Evolutionary conservation across 2,888 invertebrate genomes (phyloP), one percentile per base, ranked within the genome.

Genomic region (Amphipyra tragopoginis): DNA sequence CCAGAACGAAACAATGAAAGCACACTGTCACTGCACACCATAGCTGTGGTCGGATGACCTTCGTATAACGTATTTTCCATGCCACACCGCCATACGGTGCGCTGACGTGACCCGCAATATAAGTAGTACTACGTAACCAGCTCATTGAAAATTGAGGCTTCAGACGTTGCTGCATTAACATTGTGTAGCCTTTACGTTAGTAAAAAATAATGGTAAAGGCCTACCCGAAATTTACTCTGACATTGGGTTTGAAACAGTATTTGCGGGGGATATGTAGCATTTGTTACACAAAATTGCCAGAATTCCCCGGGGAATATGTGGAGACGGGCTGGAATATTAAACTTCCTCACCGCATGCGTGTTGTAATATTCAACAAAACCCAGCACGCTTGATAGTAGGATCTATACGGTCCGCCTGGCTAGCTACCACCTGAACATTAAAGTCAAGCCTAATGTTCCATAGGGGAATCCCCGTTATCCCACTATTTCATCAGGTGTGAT

Each of bases 121-220:
- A 81, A 83, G 70, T 65, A 58, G 45, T 61, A 65, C 60, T 65
- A 65, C 64, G 75, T 59, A 66, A 74, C 67, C 51, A 61, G 64
- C 75, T 85, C 86, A 83, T 86, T 86, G 83, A 84, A 84, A 84
- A 87, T 86, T 84, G 77, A 85, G 77, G 81, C 77, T 79, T 73
- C 75, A 69, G 65, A 47, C 65, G 65, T 42, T 44, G 29, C 34
- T 43, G 56, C 47, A 68, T 75, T 60, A 73, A 74, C 49, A 63
- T 69, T 71, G 60, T 45, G 75, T 43, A 45, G 34, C 15, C 40
- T 29, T 43, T 58, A 21, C 33, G 48, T 21, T 9, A 14, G 64
- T 8, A 52, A 66, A 67, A 76, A 77, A 76, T 21, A 63, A 66
- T 61, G 53, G 52, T 47, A 49, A 53, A 65, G 47, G 48, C 14